A percentile compares a stretch with the other conserved stretches of the same genome.
Conservation (phyloP, 2,888 invertebrate species). For the Thalpophila matura region DNA sequence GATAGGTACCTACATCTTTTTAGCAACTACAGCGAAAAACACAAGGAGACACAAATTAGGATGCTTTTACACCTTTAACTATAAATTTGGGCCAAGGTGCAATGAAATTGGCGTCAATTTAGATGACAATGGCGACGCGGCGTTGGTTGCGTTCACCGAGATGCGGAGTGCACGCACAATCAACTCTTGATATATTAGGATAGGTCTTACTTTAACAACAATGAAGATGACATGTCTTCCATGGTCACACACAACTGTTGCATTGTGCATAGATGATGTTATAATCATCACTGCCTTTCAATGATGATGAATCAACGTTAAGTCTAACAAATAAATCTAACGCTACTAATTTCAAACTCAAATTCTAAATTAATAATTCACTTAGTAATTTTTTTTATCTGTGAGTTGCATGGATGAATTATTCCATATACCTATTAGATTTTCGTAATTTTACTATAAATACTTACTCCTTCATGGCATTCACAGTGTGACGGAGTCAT, state of each 20-base stretch:
- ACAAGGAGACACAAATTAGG: slow-evolving; percentile 80
- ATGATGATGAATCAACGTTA: no score
- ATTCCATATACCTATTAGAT: no score
- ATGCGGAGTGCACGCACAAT: slow-evolving; percentile 28
- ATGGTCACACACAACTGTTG: slow-evolving; percentile 37
- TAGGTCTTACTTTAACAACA: slow-evolving; percentile 41
- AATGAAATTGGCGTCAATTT: slow-evolving; percentile 74
- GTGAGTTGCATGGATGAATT: no score
- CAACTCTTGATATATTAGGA: slow-evolving; percentile 36
- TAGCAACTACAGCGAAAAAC: neutral
- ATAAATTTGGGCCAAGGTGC: slow-evolving; percentile 78
- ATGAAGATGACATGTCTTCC: slow-evolving; percentile 36
- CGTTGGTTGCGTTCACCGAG: slow-evolving; percentile 33
- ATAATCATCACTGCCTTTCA: slow-evolving; percentile 17
- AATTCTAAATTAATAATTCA: no score
- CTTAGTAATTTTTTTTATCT: no score
- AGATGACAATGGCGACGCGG: slow-evolving; percentile 69
- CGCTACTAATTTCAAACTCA: no score
- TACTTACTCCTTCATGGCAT: no score
- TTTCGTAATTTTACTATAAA: no score
- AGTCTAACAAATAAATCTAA: no score
- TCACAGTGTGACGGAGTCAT: no score
- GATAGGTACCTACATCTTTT: slow-evolving; percentile 1
- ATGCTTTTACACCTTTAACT: slow-evolving; percentile 68
- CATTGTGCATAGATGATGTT: slow-evolving; percentile 29